These are phyloP conservation scores for Squalus acanthias DNA, from an alignment of 2,797 vertebrate genomes.

Conservation along the genomic window DNA sequence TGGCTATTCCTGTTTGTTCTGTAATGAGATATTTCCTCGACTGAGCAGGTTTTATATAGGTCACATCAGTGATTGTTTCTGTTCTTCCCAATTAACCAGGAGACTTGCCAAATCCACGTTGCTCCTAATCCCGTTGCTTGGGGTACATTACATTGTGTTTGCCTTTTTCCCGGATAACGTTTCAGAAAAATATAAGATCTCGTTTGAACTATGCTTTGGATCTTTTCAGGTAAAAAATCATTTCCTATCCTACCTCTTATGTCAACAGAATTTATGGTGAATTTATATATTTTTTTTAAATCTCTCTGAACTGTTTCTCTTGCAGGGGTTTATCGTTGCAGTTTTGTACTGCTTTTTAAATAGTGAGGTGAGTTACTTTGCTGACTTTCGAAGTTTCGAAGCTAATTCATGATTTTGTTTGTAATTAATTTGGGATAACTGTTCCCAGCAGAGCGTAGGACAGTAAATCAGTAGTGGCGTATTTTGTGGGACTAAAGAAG, in stretches of 20 bases:
- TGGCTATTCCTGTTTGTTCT: neutral
- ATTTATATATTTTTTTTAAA: neutral
- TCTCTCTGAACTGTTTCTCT: constrained; percentile 41
- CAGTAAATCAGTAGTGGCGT: neutral
- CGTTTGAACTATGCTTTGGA: constrained; percentile 79
- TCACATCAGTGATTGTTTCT: neutral
- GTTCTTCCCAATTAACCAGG: constrained; percentile 55
- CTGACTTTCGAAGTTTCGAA: neutral
- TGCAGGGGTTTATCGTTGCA: constrained; percentile 82
- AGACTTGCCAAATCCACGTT: constrained; percentile 83
- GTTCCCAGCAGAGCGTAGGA: neutral
- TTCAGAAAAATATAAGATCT: constrained; percentile 70
- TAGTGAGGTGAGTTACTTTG: constrained; percentile 74
- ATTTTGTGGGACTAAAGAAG: neutral
- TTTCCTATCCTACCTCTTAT: neutral
- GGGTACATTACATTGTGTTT: constrained; percentile 85
- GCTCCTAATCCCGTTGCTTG: constrained; percentile 82
- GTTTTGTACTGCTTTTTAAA: constrained; percentile 91
- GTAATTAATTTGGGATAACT: neutral
- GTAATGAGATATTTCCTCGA: neutral
- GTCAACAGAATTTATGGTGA: neutral
- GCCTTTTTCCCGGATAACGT: constrained; percentile 61
- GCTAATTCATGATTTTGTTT: neutral
- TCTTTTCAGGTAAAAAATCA: constrained; percentile 78
- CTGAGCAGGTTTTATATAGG: neutral